phyloP scores from a whole-genome alignment of 2,888 invertebrate genomes.

The Pilophorus perplexus region DNA sequence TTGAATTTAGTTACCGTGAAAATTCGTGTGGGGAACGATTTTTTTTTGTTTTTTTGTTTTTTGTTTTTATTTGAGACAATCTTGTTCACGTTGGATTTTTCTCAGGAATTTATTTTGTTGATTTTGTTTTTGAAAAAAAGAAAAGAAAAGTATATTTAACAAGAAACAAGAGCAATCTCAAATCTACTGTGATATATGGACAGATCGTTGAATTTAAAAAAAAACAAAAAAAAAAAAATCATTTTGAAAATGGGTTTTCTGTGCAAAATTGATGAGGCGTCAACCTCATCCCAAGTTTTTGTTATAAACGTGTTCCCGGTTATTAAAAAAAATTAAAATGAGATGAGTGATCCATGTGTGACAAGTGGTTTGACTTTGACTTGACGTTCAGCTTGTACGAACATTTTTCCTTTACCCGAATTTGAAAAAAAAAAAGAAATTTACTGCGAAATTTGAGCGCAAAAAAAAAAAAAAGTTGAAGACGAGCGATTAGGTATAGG shows the following conservation, averaged over 20 bases:
- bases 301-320: no score
- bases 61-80: constrained; percentile 30
- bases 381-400: no score
- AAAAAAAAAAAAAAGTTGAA: not conserved
- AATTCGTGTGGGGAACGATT: no score
- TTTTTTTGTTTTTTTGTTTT: constrained; percentile 16
- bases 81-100: constrained; percentile 25
- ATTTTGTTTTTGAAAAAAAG: constrained; percentile 15
- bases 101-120: not conserved
- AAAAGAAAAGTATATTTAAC: no score
- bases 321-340: no score
- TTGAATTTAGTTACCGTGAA: constrained; percentile 24
- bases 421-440: constrained; percentile 1
- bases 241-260: constrained; percentile 11
- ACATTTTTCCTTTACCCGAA: not conserved
- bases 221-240: constrained; percentile 1
- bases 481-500: constrained; percentile 2
- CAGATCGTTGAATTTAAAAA: constrained; percentile 35
- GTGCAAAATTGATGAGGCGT: constrained; percentile 1
- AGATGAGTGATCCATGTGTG: constrained; percentile 26
- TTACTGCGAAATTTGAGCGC: constrained; percentile 3
- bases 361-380: constrained; percentile 33
- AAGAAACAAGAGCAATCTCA: constrained; percentile 42
- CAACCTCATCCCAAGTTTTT: no score
- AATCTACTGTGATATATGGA: constrained; percentile 45